Conservation (phyloP, 1,140 invertebrate species). For the Harlomillsia oculata region DNA sequence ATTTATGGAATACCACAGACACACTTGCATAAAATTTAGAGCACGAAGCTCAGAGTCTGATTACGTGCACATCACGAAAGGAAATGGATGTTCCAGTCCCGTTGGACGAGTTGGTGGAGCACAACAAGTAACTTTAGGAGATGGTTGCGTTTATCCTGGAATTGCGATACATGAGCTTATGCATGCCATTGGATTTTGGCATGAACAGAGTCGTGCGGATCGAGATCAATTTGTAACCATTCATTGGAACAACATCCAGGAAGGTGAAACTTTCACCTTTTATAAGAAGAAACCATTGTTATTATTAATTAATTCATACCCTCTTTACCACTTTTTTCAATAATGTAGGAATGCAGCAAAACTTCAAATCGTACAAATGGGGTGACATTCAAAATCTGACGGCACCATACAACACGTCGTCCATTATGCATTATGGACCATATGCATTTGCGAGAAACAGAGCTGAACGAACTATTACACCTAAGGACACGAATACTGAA, state of each 20-base stretch:
- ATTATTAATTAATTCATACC: too few relatives aligned
- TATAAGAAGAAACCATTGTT: too few relatives aligned
- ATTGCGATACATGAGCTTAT: slow-evolving; percentile 69
- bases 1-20: slow-evolving; percentile 36
- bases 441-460: slow-evolving; percentile 47
- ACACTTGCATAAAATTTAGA: slow-evolving; percentile 42
- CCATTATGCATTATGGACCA: slow-evolving; percentile 49
- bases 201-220: slow-evolving; percentile 74
- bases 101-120: slow-evolving; percentile 34
- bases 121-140: slow-evolving; percentile 45
- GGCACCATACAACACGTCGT: slow-evolving; percentile 47
- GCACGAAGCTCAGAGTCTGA: slow-evolving; percentile 39
- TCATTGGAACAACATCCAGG: slow-evolving; percentile 60
- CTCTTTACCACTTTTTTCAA: too few relatives aligned
- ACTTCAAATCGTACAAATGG: slow-evolving; percentile 44
- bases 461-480: slow-evolving; percentile 45
- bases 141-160: slow-evolving; percentile 55
- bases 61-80: slow-evolving; percentile 40
- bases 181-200: slow-evolving; percentile 74
- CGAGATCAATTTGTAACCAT: slow-evolving; percentile 64
- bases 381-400: slow-evolving; percentile 41
- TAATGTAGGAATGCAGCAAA: slow-evolving; percentile 40
- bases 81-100: slow-evolving; percentile 37
- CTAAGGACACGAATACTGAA: slow-evolving; percentile 39
- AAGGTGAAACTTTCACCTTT: slow-evolving; percentile 46